These are phyloP conservation scores for Eristalinus sepulchralis DNA, from an alignment of 2,888 invertebrate species.

Conservation along the genomic window DNA sequence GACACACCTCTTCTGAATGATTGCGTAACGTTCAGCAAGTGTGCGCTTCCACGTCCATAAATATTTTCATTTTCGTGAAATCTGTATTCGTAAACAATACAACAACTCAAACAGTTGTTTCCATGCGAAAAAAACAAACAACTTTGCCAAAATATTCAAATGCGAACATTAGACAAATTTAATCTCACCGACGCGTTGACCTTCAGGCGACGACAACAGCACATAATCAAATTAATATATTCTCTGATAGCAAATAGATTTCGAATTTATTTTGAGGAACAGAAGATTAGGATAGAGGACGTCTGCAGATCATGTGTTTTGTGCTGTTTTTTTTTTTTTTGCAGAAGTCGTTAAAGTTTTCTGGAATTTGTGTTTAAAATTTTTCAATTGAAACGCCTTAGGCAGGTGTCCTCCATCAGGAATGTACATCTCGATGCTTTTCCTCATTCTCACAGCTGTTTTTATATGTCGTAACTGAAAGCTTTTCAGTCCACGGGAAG, in stretches of 20 bases:
- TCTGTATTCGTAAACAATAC: neutral
- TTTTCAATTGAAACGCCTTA: neutral
- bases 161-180: neutral
- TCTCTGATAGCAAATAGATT: conserved; percentile 17
- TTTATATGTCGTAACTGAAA: neutral
- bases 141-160: neutral
- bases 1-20: neutral
- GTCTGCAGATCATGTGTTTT: neutral
- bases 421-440: neutral
- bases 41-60: neutral
- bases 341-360: neutral
- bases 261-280: neutral
- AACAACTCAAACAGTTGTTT: neutral
- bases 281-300: neutral
- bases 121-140: conserved; percentile 1
- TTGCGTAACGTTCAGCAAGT: neutral
- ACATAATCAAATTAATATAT: conserved; percentile 10
- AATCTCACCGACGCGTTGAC: conserved; percentile 4
- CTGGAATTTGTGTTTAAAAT: neutral
- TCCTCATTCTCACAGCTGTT: neutral
- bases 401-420: too few species aligned
- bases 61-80: neutral
- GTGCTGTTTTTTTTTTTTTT: too few species aligned
- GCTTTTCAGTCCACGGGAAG: neutral
- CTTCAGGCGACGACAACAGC: conserved; percentile 14